Evolutionary conservation across 2,113 vertebrate genomes (phyloP).

Genomic region (Etia nguti): DNA sequence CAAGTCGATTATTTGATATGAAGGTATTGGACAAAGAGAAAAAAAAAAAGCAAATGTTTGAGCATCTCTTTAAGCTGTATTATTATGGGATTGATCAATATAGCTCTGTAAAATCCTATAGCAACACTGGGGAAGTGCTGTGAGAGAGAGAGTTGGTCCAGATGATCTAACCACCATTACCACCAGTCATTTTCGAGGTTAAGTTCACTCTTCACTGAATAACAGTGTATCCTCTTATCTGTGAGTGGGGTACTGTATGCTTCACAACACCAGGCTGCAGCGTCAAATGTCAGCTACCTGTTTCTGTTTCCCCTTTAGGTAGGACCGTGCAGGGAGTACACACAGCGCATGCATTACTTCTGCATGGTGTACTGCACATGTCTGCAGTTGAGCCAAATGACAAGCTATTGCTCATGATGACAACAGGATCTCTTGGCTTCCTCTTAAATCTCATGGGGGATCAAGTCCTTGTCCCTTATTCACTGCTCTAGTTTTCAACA

Average conservation of each 20-base stretch:
- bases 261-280: background rate
- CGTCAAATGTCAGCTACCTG: background rate
- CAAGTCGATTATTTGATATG: background rate
- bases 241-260: background rate
- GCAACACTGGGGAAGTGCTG: background rate
- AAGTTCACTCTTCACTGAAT: background rate
- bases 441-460: conserved; percentile 40
- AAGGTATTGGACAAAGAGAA: background rate
- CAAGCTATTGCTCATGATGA: conserved; percentile 54
- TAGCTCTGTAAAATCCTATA: background rate
- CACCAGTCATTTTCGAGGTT: background rate
- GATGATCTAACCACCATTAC: background rate
- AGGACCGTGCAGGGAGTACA: background rate
- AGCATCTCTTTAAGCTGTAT: background rate
- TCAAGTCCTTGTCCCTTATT: conserved; percentile 34
- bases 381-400: conserved; percentile 1
- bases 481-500: conserved; percentile 28
- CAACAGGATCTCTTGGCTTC: conserved; percentile 31
- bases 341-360: background rate
- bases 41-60: background rate
- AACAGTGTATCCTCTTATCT: background rate
- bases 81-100: background rate
- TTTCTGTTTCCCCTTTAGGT: background rate
- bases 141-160: background rate
- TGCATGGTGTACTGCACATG: background rate